A percentile compares a stretch with the other conserved stretches of the same genome.
phyloP scores from a whole-genome alignment of 2,113 vertebrate species.

The Reinhardtius hippoglossoides region DNA sequence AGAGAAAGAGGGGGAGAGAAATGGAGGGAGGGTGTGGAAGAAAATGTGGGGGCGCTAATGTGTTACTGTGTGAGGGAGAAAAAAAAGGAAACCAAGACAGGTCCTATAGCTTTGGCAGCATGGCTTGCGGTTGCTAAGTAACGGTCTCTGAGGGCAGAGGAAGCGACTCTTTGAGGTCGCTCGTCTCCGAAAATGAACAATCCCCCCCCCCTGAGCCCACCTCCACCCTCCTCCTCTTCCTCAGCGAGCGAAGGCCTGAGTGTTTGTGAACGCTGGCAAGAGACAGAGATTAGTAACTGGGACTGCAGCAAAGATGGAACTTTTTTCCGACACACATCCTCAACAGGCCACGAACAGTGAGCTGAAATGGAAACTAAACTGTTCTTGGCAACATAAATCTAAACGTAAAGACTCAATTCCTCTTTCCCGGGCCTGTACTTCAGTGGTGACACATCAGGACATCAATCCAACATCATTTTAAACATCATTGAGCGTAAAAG shows the following conservation, averaged over 20 bases:
- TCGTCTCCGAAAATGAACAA: conserved; percentile 34
- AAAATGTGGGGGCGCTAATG: not conserved
- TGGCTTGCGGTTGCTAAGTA: conserved; percentile 68
- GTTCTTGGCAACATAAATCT: no score
- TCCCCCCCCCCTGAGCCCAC: not conserved
- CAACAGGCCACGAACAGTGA: no score
- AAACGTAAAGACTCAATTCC: not conserved
- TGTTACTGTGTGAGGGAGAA: conserved; percentile 20
- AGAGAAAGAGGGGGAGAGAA: not conserved
- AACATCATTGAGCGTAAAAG: not conserved
- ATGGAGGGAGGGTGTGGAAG: not conserved
- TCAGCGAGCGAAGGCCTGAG: conserved; percentile 20
- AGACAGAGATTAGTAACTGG: no score
- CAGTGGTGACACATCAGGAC: not conserved
- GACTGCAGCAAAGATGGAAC: conserved; percentile 19
- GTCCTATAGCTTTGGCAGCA: conserved; percentile 50
- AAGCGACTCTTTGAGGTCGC: conserved; percentile 67
- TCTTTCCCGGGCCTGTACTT: not conserved
- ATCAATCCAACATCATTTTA: not conserved
- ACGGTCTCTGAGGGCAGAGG: conserved; percentile 66
- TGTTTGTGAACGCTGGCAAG: conserved; percentile 35
- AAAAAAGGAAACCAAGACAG: conserved; percentile 10
- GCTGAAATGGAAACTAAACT: no score
- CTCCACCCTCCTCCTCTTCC: not conserved
- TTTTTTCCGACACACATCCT: not conserved